Evolutionary conservation across 2,797 vertebrate species (phyloP).

Genomic region (Hyperoplus immaculatus): DNA sequence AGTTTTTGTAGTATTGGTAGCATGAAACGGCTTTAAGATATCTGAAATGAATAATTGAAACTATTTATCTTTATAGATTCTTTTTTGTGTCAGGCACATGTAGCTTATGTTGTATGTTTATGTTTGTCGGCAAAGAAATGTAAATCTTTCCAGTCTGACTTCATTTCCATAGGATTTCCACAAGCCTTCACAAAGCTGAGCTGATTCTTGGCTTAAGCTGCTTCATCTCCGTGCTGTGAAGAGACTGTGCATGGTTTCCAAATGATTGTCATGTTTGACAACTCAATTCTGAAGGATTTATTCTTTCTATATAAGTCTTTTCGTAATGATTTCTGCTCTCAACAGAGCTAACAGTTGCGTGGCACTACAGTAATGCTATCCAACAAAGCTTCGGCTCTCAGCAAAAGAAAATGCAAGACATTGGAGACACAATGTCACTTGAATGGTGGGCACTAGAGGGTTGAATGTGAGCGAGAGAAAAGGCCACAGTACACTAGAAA

Average conservation of each 20-base stretch:
- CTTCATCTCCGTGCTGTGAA: conserved; percentile 32
- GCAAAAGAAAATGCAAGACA: conserved; percentile 11
- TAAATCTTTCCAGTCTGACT: conserved; percentile 21
- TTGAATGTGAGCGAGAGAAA: conserved; percentile 34
- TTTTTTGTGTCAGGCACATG: background rate
- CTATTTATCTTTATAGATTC: background rate
- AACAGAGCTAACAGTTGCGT: conserved; percentile 1
- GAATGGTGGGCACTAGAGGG: conserved; percentile 15
- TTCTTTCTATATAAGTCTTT: conserved; percentile 15
- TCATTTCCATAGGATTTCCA: conserved; percentile 23
- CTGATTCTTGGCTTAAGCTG: conserved; percentile 22
- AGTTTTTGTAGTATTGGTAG: background rate
- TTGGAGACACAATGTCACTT: conserved; percentile 42
- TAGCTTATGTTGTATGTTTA: conserved; percentile 15
- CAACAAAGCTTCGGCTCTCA: conserved; percentile 3
- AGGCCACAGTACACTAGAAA: conserved; percentile 52
- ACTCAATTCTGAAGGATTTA: conserved; percentile 24
- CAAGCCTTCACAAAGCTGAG: conserved; percentile 36
- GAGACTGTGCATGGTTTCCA: conserved; percentile 17
- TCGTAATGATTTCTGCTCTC: conserved; percentile 2
- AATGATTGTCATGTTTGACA: conserved; percentile 43
- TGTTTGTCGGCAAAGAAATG: conserved; percentile 28
- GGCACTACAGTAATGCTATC: background rate
- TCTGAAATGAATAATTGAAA: background rate
- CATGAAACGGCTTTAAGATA: background rate